phyloP scores from a whole-genome alignment of 2,113 vertebrate species.

The Istiophorus platypterus region DNA sequence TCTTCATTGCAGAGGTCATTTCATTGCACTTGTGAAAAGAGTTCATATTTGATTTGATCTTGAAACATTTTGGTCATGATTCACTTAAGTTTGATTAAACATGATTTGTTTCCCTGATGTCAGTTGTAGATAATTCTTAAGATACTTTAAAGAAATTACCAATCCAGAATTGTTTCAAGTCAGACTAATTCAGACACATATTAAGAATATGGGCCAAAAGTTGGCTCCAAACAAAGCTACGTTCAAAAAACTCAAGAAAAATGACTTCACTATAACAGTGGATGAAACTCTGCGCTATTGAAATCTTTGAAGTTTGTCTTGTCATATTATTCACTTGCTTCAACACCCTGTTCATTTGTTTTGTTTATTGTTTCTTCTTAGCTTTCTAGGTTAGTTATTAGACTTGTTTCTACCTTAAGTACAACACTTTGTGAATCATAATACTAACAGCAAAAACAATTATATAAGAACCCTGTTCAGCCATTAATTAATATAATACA shows the following conservation, averaged over 20 bases:
- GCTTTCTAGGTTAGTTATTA: neutral
- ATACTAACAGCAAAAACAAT: no score
- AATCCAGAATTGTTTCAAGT: neutral
- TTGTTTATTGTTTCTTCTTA: neutral
- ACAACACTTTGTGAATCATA: neutral
- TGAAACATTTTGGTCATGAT: no score
- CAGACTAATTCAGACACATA: neutral
- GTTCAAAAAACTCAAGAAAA: neutral
- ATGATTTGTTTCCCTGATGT: no score
- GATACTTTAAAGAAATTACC: neutral
- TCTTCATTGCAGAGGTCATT: no score
- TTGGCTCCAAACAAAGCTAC: neutral
- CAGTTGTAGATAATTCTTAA: no score
- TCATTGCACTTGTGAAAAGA: no score
- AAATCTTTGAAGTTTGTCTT: neutral
- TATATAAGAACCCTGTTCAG: conserved; percentile 17
- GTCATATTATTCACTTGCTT: neutral
- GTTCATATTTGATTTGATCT: no score
- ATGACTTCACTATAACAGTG: neutral
- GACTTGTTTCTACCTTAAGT: neutral
- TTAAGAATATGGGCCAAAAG: neutral
- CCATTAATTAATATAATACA: conserved; percentile 55
- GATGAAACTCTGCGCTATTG: neutral
- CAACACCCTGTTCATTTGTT: neutral
- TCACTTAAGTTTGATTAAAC: no score